Conservation (phyloP, 2,797 vertebrate species). For the Scolopax rusticola region DNA sequence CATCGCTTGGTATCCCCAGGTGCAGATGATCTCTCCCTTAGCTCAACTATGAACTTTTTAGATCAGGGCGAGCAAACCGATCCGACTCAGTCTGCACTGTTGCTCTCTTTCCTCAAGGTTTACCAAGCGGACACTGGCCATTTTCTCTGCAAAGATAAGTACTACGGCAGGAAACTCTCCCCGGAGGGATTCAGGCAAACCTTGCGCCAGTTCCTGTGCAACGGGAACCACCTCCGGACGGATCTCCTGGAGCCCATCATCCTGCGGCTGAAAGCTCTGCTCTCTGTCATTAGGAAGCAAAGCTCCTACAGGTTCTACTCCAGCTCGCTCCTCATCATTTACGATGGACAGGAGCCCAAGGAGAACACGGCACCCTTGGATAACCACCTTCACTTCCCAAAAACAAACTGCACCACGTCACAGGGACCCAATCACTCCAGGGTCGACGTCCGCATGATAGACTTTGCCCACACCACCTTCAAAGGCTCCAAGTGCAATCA, state of each 20-base stretch:
- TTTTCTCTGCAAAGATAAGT: constrained; percentile 84
- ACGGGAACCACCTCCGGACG: constrained; percentile 54
- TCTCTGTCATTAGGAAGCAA: constrained; percentile 75
- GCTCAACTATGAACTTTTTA: not conserved
- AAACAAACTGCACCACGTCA: not conserved
- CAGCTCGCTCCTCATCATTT: constrained; percentile 84
- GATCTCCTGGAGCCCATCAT: constrained; percentile 79
- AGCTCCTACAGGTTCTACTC: constrained; percentile 84
- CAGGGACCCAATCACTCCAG: not conserved
- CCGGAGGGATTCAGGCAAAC: constrained; percentile 76
- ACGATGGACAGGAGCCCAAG: constrained; percentile 73
- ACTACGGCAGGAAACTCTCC: constrained; percentile 78
- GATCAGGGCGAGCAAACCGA: not conserved
- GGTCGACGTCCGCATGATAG: constrained; percentile 82
- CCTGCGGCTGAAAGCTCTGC: constrained; percentile 71
- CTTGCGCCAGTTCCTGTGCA: constrained; percentile 78
- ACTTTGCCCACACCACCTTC: constrained; percentile 83
- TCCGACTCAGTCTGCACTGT: not conserved
- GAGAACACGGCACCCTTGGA: not conserved
- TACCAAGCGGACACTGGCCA: constrained; percentile 76
- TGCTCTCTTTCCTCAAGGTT: constrained; percentile 68
- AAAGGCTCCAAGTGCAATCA: constrained; percentile 70
- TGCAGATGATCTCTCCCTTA: not conserved
- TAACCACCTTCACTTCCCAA: not conserved
- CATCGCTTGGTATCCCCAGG: not conserved